A percentile compares a stretch with the other conserved stretches of the same genome.
Conservation (phyloP, 2,888 invertebrate species). For the Phyto melanocephala region DNA sequence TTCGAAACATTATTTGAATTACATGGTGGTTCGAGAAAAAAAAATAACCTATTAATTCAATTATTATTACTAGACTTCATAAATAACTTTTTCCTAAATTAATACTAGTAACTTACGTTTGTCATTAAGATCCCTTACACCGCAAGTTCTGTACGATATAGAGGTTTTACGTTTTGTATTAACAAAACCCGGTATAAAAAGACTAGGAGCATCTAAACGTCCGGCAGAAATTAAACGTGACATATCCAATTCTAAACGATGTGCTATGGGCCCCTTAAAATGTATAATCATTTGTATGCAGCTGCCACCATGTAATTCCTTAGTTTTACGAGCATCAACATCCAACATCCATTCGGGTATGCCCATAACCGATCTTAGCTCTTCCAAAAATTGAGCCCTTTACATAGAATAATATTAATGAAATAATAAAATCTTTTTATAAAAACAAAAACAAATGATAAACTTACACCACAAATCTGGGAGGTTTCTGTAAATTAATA, state of each 20-base stretch:
- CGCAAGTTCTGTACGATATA: slow-evolving; percentile 87
- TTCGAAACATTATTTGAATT: no score
- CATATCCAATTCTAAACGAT: slow-evolving; percentile 88
- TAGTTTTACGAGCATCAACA: slow-evolving; percentile 89
- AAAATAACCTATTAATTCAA: no score
- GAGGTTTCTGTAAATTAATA: slow-evolving; percentile 91
- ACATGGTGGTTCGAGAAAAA: no score
- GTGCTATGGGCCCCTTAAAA: slow-evolving; percentile 91
- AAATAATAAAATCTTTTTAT: neutral
- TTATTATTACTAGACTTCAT: no score
- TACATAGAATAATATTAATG: slow-evolving; percentile 55
- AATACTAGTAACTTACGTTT: slow-evolving; percentile 79
- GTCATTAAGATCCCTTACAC: slow-evolving; percentile 87
- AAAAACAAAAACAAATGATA: neutral
- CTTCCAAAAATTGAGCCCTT: slow-evolving; percentile 91
- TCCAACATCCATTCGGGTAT: slow-evolving; percentile 94
- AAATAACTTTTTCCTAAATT: neutral
- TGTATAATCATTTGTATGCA: slow-evolving; percentile 92
- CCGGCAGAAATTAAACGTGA: slow-evolving; percentile 86
- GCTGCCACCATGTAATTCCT: slow-evolving; percentile 86
- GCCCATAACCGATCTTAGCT: slow-evolving; percentile 89
- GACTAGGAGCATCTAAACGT: slow-evolving; percentile 85
- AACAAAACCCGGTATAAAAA: slow-evolving; percentile 88
- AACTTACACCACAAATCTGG: slow-evolving; percentile 90
- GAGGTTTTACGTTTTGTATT: slow-evolving; percentile 85